Evolutionary conservation across 2,888 invertebrate genomes (phyloP), one percentile per base, ranked within the genome.

Genomic region (Linnaemya vulpina): DNA sequence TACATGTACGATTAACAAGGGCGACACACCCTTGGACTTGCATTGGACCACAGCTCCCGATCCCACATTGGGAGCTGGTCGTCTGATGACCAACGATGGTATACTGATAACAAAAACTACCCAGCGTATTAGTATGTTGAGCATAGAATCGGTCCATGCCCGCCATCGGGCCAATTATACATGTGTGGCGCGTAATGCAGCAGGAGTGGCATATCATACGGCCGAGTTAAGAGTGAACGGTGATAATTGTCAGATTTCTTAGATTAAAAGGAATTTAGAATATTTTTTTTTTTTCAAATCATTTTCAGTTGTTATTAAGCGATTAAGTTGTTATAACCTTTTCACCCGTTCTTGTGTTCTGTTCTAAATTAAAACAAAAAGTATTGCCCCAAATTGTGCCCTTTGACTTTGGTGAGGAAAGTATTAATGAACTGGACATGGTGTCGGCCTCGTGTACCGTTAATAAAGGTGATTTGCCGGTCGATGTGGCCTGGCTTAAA

Each of bases 1-100:
- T 81, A 94, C 95, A 85, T 96, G 96, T 92, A 95, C 95, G 68
- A 94, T 96, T 67, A 94, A 94, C 89, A 96, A 96, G 91, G 96
- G 97, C 83, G 97, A 97, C 92, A 94, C 95, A 88, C 97, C 97
- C 1, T 93, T 97, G 86, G 94, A 95, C 87, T 94, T 96, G 84
- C 94, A 94, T 84, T 96, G 96, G 96, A 92, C 91, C 0, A 92
- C 92, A 17, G 90, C 92, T 3, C 92, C 92, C 75, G 90, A 91
- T 43, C 94, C 94, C 40, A 93, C 94, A 88, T 94, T 94, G 86
- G 94, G 94, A 87, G 89, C 87, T 15, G 91, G 90, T 10, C 93
- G 95, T 87, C 90, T 93, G 65, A 93, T 93, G 89, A 93, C 93
- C 89, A 94, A 94, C 86, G 91, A 94, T 90, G 94, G 94, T 88